A percentile compares a stretch with the other conserved stretches of the same genome.
These are phyloP conservation scores for Cinclus cinclus DNA, from an alignment of 2,113 vertebrate species.

Conservation along the genomic window DNA sequence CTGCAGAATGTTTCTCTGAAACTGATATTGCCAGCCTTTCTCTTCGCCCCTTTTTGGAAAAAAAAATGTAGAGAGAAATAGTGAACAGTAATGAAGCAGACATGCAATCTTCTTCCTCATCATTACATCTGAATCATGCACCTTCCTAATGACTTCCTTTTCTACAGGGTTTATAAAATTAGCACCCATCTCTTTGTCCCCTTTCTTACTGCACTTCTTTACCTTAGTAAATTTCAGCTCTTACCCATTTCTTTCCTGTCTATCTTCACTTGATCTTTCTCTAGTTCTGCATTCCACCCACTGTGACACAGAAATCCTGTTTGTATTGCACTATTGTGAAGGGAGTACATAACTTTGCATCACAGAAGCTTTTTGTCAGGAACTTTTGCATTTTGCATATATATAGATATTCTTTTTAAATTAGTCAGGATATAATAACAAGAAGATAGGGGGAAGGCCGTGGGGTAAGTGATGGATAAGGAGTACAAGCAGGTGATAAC, in stretches of 20 bases:
- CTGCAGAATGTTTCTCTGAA: not conserved
- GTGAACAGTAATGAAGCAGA: not conserved
- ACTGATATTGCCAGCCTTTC: not conserved
- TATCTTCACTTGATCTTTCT: not conserved
- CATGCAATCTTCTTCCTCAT: not conserved
- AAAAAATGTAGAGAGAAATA: not conserved
- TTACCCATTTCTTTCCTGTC: not conserved
- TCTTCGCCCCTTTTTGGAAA: fast-evolving
- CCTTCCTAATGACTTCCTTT: not conserved
- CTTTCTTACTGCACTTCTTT: not conserved
- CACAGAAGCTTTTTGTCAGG: not conserved
- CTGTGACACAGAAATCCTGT: not conserved
- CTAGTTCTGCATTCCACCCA: not conserved
- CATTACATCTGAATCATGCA: not conserved
- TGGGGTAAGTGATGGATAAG: not conserved
- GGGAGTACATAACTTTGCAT: not conserved
- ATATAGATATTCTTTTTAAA: too few species aligned
- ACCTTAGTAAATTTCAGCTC: not conserved
- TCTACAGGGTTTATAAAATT: not conserved
- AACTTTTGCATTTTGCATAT: not conserved
- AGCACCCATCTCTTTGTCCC: not conserved
- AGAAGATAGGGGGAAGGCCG: not conserved
- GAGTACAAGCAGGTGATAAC: not conserved
- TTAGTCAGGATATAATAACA: not conserved
- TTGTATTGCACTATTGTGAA: not conserved